phyloP scores from a whole-genome alignment of 2,888 invertebrate species.

The Criorhina ranunculi region DNA sequence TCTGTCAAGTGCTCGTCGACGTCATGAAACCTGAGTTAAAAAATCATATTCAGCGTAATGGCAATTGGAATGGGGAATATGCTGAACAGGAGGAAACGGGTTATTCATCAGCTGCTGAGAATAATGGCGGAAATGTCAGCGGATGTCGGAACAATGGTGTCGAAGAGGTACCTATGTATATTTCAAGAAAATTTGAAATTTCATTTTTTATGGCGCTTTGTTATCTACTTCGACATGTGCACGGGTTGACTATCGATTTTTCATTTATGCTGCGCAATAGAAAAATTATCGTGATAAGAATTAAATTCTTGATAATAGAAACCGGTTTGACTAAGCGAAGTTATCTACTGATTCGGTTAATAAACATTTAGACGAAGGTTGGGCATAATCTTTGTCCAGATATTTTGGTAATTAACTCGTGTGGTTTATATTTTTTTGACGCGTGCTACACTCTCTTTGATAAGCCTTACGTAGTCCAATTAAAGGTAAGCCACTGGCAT shows the following conservation, averaged over 20 bases:
- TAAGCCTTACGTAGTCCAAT: too few species aligned
- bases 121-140: constrained; percentile 29
- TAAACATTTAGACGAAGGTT: background rate
- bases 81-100: background rate
- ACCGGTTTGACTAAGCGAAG: background rate
- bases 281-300: constrained; percentile 1
- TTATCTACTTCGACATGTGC: background rate
- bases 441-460: too few species aligned
- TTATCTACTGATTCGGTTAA: background rate
- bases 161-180: constrained; percentile 28
- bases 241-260: constrained; percentile 11
- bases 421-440: background rate
- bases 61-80: constrained; percentile 12
- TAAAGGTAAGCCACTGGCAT: too few species aligned
- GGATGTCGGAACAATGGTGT: background rate
- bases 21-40: constrained; percentile 19
- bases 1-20: constrained; percentile 7
- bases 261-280: background rate
- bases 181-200: background rate
- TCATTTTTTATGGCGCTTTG: too few species aligned
- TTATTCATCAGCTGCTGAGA: constrained; percentile 5
- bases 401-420: background rate
- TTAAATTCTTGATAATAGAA: background rate
- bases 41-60: constrained; percentile 43
- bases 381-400: too few species aligned